A percentile compares a stretch with the other conserved stretches of the same genome.
phyloP scores from a whole-genome alignment of 2,888 invertebrate species.

The Dendrolimus pini region DNA sequence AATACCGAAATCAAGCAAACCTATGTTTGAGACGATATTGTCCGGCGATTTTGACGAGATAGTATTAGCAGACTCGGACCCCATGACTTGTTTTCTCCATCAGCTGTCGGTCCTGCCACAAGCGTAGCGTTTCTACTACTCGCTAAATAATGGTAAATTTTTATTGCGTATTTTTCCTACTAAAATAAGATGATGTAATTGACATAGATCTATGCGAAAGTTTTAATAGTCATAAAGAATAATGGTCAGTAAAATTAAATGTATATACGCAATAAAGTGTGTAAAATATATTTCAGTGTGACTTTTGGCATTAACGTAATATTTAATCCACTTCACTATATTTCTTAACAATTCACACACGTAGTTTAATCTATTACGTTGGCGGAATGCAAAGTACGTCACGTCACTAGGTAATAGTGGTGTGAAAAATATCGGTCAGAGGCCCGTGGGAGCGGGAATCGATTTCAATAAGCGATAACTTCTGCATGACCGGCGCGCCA shows the following conservation, averaged over 20 bases:
- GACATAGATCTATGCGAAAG: too few relatives aligned
- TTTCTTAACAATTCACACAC: slow-evolving; percentile 5
- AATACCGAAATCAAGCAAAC: too few relatives aligned
- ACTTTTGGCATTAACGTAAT: neutral
- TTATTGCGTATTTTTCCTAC: too few relatives aligned
- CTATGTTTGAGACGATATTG: too few relatives aligned
- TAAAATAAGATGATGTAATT: too few relatives aligned
- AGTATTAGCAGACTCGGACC: too few relatives aligned
- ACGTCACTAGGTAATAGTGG: slow-evolving; percentile 32
- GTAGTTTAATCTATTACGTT: slow-evolving; percentile 15
- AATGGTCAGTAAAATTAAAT: neutral
- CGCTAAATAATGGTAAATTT: too few relatives aligned
- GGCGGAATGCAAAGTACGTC: slow-evolving; percentile 23
- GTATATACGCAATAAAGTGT: neutral
- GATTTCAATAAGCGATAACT: slow-evolving; percentile 67
- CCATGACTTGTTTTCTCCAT: too few relatives aligned
- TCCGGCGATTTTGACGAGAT: too few relatives aligned
- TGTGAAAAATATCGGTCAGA: slow-evolving; percentile 33
- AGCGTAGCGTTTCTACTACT: too few relatives aligned
- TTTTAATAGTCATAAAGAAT: too few relatives aligned
- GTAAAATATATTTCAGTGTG: neutral
- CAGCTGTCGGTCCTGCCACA: too few relatives aligned
- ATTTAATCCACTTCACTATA: neutral
- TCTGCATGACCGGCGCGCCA: slow-evolving; percentile 44
- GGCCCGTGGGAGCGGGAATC: slow-evolving; percentile 26